These are phyloP conservation scores for Gymnarchus niloticus DNA, from an alignment of 2,113 vertebrate genomes.

Conservation along the genomic window DNA sequence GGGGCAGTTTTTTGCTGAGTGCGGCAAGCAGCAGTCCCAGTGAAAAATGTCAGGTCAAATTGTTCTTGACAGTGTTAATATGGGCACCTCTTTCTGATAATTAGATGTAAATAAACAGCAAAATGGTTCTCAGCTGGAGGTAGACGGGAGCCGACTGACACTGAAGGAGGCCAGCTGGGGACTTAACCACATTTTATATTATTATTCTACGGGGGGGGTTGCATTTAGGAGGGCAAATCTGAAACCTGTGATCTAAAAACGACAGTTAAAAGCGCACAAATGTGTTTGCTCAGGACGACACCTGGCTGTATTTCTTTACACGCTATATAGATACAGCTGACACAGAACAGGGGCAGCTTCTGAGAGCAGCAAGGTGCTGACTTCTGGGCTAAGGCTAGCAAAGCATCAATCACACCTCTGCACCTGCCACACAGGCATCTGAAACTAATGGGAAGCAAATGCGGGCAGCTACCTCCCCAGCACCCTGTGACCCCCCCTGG, in stretches of 20 bases:
- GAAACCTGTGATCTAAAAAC: slow-evolving; percentile 36
- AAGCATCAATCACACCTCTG: slow-evolving; percentile 81
- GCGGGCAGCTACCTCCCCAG: slow-evolving; percentile 54
- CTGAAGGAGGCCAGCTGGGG: slow-evolving; percentile 80
- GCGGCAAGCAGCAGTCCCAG: slow-evolving; percentile 74
- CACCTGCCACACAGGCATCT: slow-evolving; percentile 93
- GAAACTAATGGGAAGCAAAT: slow-evolving; percentile 93
- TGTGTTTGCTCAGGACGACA: neutral
- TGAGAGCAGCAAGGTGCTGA: neutral
- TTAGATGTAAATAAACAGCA: slow-evolving; percentile 99
- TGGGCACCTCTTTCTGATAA: slow-evolving; percentile 98
- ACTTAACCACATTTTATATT: slow-evolving; percentile 51
- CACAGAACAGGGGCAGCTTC: neutral
- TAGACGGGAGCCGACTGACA: slow-evolving; percentile 64
- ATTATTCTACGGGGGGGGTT: slow-evolving; percentile 13
- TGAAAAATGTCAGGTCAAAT: slow-evolving; percentile 99
- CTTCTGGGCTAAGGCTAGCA: neutral
- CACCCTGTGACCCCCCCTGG: slow-evolving; percentile 36
- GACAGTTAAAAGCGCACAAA: neutral
- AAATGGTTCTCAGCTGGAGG: slow-evolving; percentile 99
- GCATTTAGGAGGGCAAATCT: slow-evolving; percentile 20
- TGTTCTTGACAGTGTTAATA: slow-evolving; percentile 99
- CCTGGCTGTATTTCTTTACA: neutral
- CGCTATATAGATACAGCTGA: too few species aligned
- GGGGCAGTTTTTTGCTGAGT: slow-evolving; percentile 47